Evolutionary conservation across 2,888 invertebrate species (phyloP), one percentile per base, ranked within the genome.

Genomic region (Phymatocera aterrima): DNA sequence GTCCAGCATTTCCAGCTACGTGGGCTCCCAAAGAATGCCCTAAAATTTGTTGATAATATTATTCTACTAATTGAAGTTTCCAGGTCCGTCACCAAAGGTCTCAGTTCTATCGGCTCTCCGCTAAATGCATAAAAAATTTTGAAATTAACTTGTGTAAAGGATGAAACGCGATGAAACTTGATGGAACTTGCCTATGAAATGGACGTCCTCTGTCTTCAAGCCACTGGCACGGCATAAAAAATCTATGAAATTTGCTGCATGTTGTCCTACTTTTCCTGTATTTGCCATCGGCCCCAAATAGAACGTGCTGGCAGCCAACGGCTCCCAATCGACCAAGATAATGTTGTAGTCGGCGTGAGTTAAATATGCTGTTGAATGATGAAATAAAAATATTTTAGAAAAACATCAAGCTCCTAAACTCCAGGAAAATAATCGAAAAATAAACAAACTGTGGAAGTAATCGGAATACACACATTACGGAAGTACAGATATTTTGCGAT

Each of bases 261-360:
- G 82, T 43, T 80, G 82, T n/a, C 92, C 92, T 34, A 92, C 91
- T 78, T 89, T 89, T 78, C 87, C 88, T 0, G 91, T 88, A 80
- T 92, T 91, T 18, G 84, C 85, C 89, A 90, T 90, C 21, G 90
- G 90, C 3, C 89, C 90, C 15, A 90, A 85, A 74, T 90, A 90
- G 81, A 90, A 90, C 1, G 90, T 90, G 78, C 88, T 90, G 1
- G 91, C 91, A 28, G 91, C 89, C 78, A 92, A 87, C 5, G 90
- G 88, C 51, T 88, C 86, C 92, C 92, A 92, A 80, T 92, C 91
- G 1, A 92, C 88, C 40, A 91, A 89, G 61, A 92, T 87, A 1
- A 92, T 85, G 80, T 92, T 92, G 80, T 90, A 91, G 74, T 91
- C 88, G 1, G 87, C 89, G 51, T 88, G 82, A 64, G 85, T 80